Percentiles rank a stretch among this genome's conserved stretches.
These are phyloP conservation scores for Distichodus sexfasciatus DNA, from an alignment of 2,797 vertebrate species.

Conservation along the genomic window DNA sequence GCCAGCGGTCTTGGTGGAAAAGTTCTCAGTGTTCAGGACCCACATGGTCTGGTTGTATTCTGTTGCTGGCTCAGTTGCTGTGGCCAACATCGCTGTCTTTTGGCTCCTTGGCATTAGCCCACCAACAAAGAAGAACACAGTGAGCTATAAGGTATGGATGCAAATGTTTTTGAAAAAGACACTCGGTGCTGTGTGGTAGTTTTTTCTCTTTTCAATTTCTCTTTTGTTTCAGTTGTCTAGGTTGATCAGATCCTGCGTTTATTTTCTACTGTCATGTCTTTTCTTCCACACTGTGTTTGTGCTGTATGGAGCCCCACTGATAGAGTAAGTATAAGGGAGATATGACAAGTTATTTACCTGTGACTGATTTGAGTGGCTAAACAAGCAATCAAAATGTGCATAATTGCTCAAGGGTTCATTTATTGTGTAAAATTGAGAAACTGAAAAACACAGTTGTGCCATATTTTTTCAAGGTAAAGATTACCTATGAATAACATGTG, in stretches of 20 bases:
- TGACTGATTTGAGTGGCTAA: too few relatives aligned
- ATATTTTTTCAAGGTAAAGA: too few relatives aligned
- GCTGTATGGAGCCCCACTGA: conserved; percentile 91
- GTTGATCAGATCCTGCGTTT: conserved; percentile 85
- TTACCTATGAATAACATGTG: too few relatives aligned
- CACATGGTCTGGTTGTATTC: conserved; percentile 87
- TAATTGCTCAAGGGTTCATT: too few relatives aligned
- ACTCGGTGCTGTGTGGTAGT: background rate
- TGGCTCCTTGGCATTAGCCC: conserved; percentile 79
- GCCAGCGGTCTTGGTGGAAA: conserved; percentile 73
- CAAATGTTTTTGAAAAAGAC: background rate
- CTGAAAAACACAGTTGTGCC: too few relatives aligned
- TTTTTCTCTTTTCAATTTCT: background rate
- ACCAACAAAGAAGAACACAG: conserved; percentile 81
- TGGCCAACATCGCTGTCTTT: conserved; percentile 77
- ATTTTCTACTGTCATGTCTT: conserved; percentile 80
- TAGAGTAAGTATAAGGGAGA: conserved; percentile 96
- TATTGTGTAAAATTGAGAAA: too few relatives aligned
- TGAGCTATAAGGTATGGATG: conserved; percentile 80
- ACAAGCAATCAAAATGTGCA: too few relatives aligned
- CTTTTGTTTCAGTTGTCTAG: conserved; percentile 79
- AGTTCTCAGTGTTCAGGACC: conserved; percentile 83
- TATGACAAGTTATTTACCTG: too few relatives aligned
- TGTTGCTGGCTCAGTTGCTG: conserved; percentile 75
- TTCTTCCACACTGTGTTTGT: conserved; percentile 79